These are phyloP conservation scores for Arrhamphus sclerolepis DNA, from an alignment of 2,797 vertebrate genomes.

Conservation along the genomic window DNA sequence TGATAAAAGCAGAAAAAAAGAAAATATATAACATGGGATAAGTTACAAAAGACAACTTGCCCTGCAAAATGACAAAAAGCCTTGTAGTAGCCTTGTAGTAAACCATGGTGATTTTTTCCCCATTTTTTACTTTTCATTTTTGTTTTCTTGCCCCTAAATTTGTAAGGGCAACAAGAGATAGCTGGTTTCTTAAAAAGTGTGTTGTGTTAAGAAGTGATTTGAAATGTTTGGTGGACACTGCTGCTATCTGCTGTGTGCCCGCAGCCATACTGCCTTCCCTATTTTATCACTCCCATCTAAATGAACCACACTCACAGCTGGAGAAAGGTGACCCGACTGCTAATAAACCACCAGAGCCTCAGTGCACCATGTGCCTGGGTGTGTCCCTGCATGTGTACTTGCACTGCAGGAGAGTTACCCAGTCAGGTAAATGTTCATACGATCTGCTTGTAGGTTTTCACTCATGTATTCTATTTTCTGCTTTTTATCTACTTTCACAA, in stretches of 20 bases:
- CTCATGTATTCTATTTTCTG: no score
- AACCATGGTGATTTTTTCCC: no score
- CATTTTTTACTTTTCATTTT: no score
- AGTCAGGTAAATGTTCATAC: constrained; percentile 50
- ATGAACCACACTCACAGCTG: constrained; percentile 75
- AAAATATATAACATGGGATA: not conserved
- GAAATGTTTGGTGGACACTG: constrained; percentile 53
- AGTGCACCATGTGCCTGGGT: constrained; percentile 22
- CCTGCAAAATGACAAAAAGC: constrained; percentile 22
- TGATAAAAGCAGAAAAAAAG: not conserved
- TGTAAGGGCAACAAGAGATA: constrained; percentile 33
- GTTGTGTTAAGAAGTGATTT: constrained; percentile 32
- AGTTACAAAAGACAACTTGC: constrained; percentile 24
- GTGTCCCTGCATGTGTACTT: constrained; percentile 29
- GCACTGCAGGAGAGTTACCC: constrained; percentile 46
- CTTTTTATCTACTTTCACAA: constrained; percentile 58
- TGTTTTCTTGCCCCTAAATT: no score
- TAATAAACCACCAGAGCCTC: constrained; percentile 66
- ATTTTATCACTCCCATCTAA: constrained; percentile 76
- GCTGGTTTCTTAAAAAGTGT: constrained; percentile 28
- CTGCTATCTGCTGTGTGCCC: constrained; percentile 64
- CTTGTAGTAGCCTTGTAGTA: not conserved
- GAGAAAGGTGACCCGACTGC: constrained; percentile 78
- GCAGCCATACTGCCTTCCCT: constrained; percentile 72
- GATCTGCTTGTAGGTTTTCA: constrained; percentile 47